Conservation (phyloP, 2,888 invertebrate species). For the Tiphia femorata region DNA sequence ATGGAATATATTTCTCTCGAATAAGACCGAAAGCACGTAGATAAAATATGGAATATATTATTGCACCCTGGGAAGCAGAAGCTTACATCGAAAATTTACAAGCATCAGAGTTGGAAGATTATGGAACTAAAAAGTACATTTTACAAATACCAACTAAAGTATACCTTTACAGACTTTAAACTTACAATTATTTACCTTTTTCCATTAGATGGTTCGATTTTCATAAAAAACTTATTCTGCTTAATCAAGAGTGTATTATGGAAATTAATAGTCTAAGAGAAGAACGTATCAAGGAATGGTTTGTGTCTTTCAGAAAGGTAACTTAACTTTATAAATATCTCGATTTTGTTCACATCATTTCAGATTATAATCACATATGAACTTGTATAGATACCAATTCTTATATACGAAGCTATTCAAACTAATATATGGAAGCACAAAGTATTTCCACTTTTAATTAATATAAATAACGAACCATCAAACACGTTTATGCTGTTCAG, state of each 20-base stretch:
- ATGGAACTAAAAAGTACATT: conserved; percentile 76
- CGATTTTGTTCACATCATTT: conserved; percentile 1
- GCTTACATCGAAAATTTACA: conserved; percentile 80
- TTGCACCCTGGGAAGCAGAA: conserved; percentile 80
- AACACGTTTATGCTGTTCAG: conserved; percentile 84
- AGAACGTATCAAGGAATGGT: conserved; percentile 87
- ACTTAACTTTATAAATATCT: conserved; percentile 13
- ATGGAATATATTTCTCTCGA: too few relatives aligned
- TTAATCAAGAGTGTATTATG: conserved; percentile 89
- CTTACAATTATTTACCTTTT: not conserved
- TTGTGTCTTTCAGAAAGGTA: conserved; percentile 83
- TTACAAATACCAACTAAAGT: not conserved
- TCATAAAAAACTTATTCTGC: conserved; percentile 85
- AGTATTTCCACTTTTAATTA: conserved; percentile 82
- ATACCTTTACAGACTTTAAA: too few relatives aligned
- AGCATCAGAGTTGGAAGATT: conserved; percentile 75
- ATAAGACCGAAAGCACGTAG: conserved; percentile 7
- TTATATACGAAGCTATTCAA: conserved; percentile 87
- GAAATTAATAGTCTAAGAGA: conserved; percentile 84
- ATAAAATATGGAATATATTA: conserved; percentile 64
- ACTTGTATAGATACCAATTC: conserved; percentile 74
- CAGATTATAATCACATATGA: not conserved
- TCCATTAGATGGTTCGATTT: conserved; percentile 80
- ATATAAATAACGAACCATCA: conserved; percentile 76
- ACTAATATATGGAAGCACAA: conserved; percentile 89